Conservation (phyloP, 2,797 vertebrate genomes). For the Euthynnus affinis region DNA sequence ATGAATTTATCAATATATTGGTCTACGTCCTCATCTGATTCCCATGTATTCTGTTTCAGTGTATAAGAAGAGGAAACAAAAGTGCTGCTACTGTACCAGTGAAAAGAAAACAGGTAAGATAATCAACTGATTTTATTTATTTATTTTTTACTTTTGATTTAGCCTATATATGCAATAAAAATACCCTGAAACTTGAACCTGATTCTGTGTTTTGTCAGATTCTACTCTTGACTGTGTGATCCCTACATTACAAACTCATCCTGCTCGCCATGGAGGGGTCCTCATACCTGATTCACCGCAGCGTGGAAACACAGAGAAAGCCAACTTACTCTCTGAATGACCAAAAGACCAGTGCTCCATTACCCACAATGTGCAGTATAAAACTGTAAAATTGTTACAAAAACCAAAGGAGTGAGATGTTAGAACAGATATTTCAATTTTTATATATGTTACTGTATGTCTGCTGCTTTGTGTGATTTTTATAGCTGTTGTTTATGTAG, state of each 20-base stretch:
- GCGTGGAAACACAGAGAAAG: conserved; percentile 61
- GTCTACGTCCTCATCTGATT: conserved; percentile 33
- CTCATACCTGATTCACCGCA: conserved; percentile 35
- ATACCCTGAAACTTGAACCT: neutral
- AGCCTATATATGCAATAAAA: neutral
- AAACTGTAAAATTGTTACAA: conserved; percentile 56
- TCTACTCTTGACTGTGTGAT: conserved; percentile 10
- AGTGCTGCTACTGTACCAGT: neutral
- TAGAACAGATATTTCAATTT: conserved; percentile 40
- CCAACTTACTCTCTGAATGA: conserved; percentile 66
- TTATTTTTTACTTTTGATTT: neutral
- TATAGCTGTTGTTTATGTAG: conserved; percentile 19
- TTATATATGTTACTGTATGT: conserved; percentile 17
- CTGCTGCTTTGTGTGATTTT: conserved; percentile 1
- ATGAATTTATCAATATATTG: neutral
- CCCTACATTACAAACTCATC: conserved; percentile 24
- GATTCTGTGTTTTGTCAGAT: conserved; percentile 40
- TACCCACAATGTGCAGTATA: neutral
- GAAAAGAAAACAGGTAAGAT: conserved; percentile 63
- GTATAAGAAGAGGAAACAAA: conserved; percentile 58
- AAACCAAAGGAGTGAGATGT: conserved; percentile 19
- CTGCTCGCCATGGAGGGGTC: neutral
- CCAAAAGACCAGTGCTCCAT: neutral
- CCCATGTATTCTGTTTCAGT: conserved; percentile 55
- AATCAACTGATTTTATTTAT: neutral